Base-by-base conservation (phyloP, 1,140 invertebrate genomes). In the Megalopta genalis region DNA sequence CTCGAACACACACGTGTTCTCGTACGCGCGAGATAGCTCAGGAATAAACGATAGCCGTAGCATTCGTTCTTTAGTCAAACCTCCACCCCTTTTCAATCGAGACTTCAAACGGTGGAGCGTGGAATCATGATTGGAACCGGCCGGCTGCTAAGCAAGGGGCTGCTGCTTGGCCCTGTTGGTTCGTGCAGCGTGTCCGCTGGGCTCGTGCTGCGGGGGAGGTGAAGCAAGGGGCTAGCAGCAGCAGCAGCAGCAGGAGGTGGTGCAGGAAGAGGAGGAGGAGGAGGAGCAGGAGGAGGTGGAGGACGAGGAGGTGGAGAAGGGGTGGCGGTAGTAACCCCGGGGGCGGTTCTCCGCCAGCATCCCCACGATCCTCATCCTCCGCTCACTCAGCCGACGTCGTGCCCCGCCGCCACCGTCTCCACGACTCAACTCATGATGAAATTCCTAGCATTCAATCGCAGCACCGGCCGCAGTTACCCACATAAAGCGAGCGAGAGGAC, bases 31-130 rank as follows among this genome's bases (percentile, higher is more conserved):
- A 71, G 80, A 69, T 75, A 79, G 81, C 77, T 49, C 49, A 59
- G 59, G 84, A 86, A 88, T 88, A 88, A 87, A 87, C 87, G 88
- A 91, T 90, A 90, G 87, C 89, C 87, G 57, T 62, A 86, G 87
- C 88, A 90, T 90, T 92, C 92, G 92, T 93, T 93, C 92, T 93
- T 93, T 92, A 93, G 91, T 93, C 90, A 92, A 93, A 91, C 92
- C 92, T 91, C 91, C 92, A 90, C 92, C 92, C 91, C 91, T 92
- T 93, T 92, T 92, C 91, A 93, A 93, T 93, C 91, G 91, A 93
- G 90, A 93, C 92, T 93, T 93, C 92, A 93, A 93, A 93, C 92
- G 91, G 84, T 91, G 90, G 89, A 92, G 89, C 91, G 88, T 90
- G 90, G 91, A 92, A 93, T 93, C 92, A 93, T 93, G 92, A 93